These are phyloP conservation scores for Homarus gammarus DNA, from an alignment of 2,888 invertebrate genomes.

Conservation along the genomic window DNA sequence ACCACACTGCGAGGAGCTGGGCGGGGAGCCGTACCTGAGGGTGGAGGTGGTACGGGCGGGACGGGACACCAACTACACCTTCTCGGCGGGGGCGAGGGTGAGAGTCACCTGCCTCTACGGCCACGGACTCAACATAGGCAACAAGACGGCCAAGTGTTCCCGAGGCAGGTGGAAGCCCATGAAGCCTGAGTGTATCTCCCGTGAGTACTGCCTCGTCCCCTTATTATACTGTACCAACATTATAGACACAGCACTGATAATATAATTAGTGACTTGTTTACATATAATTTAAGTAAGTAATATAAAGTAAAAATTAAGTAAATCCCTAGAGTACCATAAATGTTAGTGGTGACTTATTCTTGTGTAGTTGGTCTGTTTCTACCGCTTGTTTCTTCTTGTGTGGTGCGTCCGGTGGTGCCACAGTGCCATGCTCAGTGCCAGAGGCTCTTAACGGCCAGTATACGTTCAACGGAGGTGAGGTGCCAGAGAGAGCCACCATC, in stretches of 20 bases:
- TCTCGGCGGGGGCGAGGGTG: constrained; percentile 88
- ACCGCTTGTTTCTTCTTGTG: background rate
- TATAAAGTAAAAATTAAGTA: too few species aligned
- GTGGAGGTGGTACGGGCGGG: constrained; percentile 87
- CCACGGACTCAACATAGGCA: constrained; percentile 87
- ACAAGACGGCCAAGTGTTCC: constrained; percentile 89
- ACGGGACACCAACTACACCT: constrained; percentile 85
- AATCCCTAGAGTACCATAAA: too few species aligned
- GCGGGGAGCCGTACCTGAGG: constrained; percentile 84
- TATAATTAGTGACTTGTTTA: too few species aligned
- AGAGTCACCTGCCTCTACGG: constrained; percentile 88
- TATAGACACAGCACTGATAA: too few species aligned
- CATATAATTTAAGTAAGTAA: background rate
- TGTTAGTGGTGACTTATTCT: too few species aligned
- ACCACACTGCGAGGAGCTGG: constrained; percentile 83
- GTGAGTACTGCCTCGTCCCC: constrained; percentile 65
- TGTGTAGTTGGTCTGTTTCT: too few species aligned
- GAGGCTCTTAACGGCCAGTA: constrained; percentile 56
- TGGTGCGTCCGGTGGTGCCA: background rate
- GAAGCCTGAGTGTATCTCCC: constrained; percentile 88
- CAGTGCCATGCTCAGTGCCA: constrained; percentile 72
- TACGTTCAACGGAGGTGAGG: constrained; percentile 67
- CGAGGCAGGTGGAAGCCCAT: constrained; percentile 90
- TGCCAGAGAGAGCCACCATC: constrained; percentile 63
- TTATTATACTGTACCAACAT: too few species aligned